Evolutionary conservation across 2,113 vertebrate genomes (phyloP), one percentile per base, ranked within the genome.

Genomic region (Anseranas semipalmata): DNA sequence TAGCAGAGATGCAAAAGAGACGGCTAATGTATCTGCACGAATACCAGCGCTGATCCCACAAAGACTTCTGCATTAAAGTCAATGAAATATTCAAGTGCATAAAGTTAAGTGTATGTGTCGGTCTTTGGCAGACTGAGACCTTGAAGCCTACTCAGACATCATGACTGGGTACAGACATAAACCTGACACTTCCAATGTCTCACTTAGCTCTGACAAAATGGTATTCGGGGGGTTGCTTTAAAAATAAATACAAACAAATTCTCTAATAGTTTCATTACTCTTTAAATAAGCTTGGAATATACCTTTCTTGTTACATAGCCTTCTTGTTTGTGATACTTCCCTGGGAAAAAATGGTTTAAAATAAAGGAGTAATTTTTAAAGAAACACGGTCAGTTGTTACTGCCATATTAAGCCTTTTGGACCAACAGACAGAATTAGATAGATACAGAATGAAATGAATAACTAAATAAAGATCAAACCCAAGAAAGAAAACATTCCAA

Each of bases 111-210:
- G 65, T n/a, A 21, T 63, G 53, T 82, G 53, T 79, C 84, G 87
- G 71, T 62, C 62, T 87, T 79, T 63, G 89, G 73, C 93, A 95
- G 89, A 90, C 63, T 60, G 84, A 95, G 81, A 94, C 89, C 96
- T 73, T 83, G 89, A 91, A 94, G 86, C 85, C 86, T 82, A 65
- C 89, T 74, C 74, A 89, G 96, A 39, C 80, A 79, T 87, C 84
- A 19, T 2, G 71, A 59, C 87, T 95, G 81, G 87, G 63, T 76
- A 83, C 93, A 95, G 91, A 89, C 74, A 85, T 58, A 76, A 92
- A 95, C 67, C 62, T 79, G 84, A 96, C 83, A 91, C 70, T 92
- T 62, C 73, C 63, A 68, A 10, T 70, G 50, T 94, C 84, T 89
- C 93, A 91, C 78, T 91, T 19, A 55, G 67, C 87, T 96, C 50